Conservation (phyloP, 2,888 invertebrate species). For the Alloscopus bannaensis region DNA sequence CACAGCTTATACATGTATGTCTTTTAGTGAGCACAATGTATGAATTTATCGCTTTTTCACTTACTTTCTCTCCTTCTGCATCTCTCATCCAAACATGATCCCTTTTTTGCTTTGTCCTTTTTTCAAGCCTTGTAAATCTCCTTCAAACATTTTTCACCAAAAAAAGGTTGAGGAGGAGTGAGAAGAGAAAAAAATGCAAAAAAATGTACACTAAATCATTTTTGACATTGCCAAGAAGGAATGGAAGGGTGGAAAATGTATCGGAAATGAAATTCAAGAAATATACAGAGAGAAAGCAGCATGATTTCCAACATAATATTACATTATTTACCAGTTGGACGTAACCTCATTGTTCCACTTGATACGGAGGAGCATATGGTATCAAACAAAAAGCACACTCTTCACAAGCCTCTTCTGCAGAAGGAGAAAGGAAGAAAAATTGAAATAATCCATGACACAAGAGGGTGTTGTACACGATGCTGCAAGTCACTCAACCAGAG, state of each 20-base stretch:
- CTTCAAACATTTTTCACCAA: not conserved
- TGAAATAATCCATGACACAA: not conserved
- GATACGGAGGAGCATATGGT: too few species aligned
- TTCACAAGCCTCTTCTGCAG: not conserved
- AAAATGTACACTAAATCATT: constrained; percentile 50
- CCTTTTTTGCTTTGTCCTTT: constrained; percentile 8
- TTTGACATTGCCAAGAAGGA: constrained; percentile 49
- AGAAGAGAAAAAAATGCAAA: constrained; percentile 3
- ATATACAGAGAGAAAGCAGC: constrained; percentile 34
- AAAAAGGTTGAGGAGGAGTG: not conserved
- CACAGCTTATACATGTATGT: not conserved
- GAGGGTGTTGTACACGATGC: too few species aligned
- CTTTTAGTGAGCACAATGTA: not conserved
- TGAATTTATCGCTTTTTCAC: constrained; percentile 34
- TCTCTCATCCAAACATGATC: constrained; percentile 39
- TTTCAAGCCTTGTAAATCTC: not conserved
- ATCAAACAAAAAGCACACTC: not conserved
- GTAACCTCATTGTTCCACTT: not conserved
- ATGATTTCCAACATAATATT: constrained; percentile 29
- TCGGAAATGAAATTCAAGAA: constrained; percentile 54
- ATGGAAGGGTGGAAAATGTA: constrained; percentile 27
- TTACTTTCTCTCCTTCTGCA: constrained; percentile 34
- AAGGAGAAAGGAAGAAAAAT: not conserved
- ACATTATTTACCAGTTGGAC: not conserved
- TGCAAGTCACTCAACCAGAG: too few species aligned